Conservation (phyloP, 2,888 invertebrate species). For the Acleris literana region DNA sequence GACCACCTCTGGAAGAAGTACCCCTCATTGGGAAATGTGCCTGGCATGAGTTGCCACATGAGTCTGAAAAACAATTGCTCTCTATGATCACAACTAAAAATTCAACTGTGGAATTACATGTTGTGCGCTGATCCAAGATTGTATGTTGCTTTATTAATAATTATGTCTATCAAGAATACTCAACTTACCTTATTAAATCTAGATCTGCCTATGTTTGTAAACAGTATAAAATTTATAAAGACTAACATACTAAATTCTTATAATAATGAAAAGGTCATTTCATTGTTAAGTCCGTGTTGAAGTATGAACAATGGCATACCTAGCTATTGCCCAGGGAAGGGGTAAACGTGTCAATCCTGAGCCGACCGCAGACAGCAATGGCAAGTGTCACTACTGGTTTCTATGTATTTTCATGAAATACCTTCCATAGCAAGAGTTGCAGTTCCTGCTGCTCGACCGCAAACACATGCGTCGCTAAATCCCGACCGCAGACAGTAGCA, state of each 20-base stretch:
- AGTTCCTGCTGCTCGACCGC: no score
- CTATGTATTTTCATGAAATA: no score
- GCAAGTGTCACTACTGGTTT: no score
- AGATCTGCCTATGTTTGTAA: conserved; percentile 21
- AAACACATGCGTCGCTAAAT: no score
- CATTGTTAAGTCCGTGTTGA: no score
- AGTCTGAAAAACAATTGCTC: conserved; percentile 87
- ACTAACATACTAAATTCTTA: conserved; percentile 25
- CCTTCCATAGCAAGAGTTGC: no score
- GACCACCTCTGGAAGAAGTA: conserved; percentile 93
- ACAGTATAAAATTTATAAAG: conserved; percentile 6
- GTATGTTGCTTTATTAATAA: conserved; percentile 9
- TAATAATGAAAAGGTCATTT: background rate
- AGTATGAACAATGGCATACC: background rate
- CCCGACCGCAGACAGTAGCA: no score
- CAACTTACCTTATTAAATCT: conserved; percentile 35
- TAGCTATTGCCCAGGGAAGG: background rate
- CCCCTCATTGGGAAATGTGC: conserved; percentile 93
- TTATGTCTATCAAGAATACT: conserved; percentile 41
- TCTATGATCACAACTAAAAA: conserved; percentile 88
- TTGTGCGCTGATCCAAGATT: conserved; percentile 86
- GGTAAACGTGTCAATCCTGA: no score
- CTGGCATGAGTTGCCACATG: conserved; percentile 91
- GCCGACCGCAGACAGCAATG: no score
- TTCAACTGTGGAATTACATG: conserved; percentile 91